These are phyloP conservation scores for Lycia hirtaria DNA, from an alignment of 2,888 invertebrate species.

Conservation along the genomic window DNA sequence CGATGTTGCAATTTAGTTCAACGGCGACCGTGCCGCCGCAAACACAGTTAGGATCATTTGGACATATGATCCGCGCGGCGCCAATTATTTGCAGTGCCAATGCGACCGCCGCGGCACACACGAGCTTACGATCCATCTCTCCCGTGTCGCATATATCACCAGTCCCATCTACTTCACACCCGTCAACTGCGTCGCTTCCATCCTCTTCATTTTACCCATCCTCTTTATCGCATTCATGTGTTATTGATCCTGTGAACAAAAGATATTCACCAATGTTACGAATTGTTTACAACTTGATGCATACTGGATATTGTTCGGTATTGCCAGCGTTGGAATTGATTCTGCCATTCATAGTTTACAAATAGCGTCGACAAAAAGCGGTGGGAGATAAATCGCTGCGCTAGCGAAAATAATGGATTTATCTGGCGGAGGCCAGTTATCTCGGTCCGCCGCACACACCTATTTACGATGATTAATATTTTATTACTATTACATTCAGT, in stretches of 20 bases:
- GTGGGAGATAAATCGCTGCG: constrained; percentile 63
- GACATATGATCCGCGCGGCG: constrained; percentile 70
- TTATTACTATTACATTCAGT: constrained; percentile 23
- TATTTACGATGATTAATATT: constrained; percentile 56
- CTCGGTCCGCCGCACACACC: constrained; percentile 51
- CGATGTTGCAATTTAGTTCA: constrained; percentile 80
- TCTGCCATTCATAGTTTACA: constrained; percentile 66
- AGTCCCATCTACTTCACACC: constrained; percentile 48
- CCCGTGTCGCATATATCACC: constrained; percentile 43
- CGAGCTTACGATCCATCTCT: constrained; percentile 67
- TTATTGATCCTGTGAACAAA: constrained; percentile 58
- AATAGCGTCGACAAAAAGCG: constrained; percentile 63
- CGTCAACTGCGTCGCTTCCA: constrained; percentile 40
- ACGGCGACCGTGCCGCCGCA: constrained; percentile 76
- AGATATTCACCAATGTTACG: constrained; percentile 36
- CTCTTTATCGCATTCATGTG: constrained; percentile 40
- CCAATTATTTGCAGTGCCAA: constrained; percentile 73
- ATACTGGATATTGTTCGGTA: constrained; percentile 45
- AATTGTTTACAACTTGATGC: constrained; percentile 44
- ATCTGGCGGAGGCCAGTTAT: constrained; percentile 60
- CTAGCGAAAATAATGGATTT: constrained; percentile 65
- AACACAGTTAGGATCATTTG: constrained; percentile 80
- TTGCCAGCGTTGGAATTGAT: constrained; percentile 57
- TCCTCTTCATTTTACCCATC: constrained; percentile 41
- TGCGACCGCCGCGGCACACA: constrained; percentile 64